These are phyloP conservation scores for Mobula hypostoma DNA, from an alignment of 2,113 vertebrate species.

Conservation along the genomic window DNA sequence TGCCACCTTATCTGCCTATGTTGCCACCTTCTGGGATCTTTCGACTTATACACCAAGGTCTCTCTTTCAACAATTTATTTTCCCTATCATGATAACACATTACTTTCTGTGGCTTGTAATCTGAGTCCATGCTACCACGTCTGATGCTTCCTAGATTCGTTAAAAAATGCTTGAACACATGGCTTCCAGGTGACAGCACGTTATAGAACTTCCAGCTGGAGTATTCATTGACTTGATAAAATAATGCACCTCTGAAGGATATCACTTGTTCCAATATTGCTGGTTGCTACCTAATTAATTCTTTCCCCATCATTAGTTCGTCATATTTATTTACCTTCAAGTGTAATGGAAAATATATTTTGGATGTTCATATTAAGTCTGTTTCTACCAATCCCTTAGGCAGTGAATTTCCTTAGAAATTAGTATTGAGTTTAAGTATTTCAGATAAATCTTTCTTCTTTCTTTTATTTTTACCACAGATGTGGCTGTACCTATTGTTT, in stretches of 20 bases:
- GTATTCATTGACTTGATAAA: not conserved
- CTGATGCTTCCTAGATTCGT: not conserved
- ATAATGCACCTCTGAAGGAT: not conserved
- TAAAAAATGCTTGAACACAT: not conserved
- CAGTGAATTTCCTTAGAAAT: not conserved
- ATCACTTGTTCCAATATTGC: no score
- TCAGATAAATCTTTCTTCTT: no score
- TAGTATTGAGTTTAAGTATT: no score
- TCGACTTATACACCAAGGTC: no score
- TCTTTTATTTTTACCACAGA: no score
- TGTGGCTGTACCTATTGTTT: no score
- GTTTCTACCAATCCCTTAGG: not conserved
- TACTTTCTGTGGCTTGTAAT: not conserved
- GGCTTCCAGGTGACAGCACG: not conserved
- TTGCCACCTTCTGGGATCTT: no score
- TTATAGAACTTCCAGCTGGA: not conserved
- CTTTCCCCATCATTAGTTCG: not conserved
- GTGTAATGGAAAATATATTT: not conserved
- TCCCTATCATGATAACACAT: no score
- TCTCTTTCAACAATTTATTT: no score
- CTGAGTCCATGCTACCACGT: not conserved
- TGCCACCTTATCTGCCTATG: no score
- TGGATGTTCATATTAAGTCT: not conserved
- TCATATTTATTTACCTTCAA: not conserved
- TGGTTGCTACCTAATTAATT: not conserved